Evolutionary conservation across 2,888 invertebrate genomes (phyloP), one percentile per base, ranked within the genome.

Genomic region (Eupithecia abbreviata): DNA sequence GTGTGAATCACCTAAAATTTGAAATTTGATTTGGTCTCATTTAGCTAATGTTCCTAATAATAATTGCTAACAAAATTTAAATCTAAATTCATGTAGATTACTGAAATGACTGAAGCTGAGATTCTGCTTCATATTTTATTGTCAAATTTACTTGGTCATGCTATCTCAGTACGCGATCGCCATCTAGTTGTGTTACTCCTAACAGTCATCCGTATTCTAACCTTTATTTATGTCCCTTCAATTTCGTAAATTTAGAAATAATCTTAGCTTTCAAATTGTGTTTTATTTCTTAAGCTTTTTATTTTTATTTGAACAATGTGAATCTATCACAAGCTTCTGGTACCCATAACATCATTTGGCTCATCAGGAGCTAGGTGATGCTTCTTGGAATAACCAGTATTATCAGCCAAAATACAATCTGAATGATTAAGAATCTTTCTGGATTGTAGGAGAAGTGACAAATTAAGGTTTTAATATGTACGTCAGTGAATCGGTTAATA

Each of bases 101-200:
- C n/a, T n/a, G 69, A 42, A 66, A 42, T 42, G 13, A 18, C 45
- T n/a, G 43, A n/a, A 42, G 42, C 42, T 4, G 45, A 68, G 45
- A 68, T 15, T 43, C n/a, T 68, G 43, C 18, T 18, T 69, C 47
- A 30, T 69, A 12, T 69, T 45, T 69, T 13, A 45, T 47, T 68
- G 30, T 7, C 30, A 30, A 18, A 62, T 12, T 30, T 18, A 66
- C 41, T 72, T 68, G 68, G 71, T n/a, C 73, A 41, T 18, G 72
- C 42, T 73, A 42, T 73, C 73, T 73, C 77, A 75, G 71, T 66
- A 67, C 72, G 77, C 77, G 72, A 70, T 42, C 74, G 73, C 58
- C 89, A 18, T 88, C 89, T 89, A 89, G 88, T 86, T 9, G 88
- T 88, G 85, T 86, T 88, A 87, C 86, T 85, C 81, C 87, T 90